phyloP scores from a whole-genome alignment of 2,888 invertebrate genomes.

The Thelaira solivaga region DNA sequence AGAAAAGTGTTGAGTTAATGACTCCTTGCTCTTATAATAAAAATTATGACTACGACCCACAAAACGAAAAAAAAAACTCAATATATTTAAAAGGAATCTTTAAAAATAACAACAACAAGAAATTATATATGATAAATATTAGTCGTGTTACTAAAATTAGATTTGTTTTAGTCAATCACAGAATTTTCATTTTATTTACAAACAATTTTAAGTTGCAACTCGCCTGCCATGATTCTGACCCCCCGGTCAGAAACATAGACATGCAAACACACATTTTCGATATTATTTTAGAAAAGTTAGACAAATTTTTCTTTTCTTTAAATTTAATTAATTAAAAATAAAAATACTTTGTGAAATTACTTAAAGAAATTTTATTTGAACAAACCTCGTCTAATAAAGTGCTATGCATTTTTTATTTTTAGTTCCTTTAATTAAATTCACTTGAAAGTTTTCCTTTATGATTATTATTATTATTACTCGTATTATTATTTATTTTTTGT shows the following conservation, averaged over 20 bases:
- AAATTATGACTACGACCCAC: conserved; percentile 23
- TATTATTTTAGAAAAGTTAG: background rate
- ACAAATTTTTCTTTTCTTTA: background rate
- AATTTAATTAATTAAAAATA: no score
- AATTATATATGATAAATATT: conserved; percentile 26
- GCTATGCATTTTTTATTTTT: conserved; percentile 69
- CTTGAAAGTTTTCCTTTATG: conserved; percentile 15
- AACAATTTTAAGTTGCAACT: conserved; percentile 4
- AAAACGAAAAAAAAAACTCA: background rate
- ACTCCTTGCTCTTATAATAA: conserved; percentile 56
- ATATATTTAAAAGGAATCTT: background rate
- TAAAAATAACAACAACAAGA: conserved; percentile 27
- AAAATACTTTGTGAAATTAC: background rate
- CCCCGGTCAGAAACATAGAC: conserved; percentile 1
- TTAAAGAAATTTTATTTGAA: conserved; percentile 31
- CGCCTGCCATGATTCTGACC: conserved; percentile 15
- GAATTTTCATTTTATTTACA: conserved; percentile 29
- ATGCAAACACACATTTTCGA: no score
- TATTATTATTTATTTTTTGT: conserved; percentile 25
- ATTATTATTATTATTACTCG: conserved; percentile 27
- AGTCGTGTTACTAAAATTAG: conserved; percentile 34
- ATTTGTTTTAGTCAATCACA: conserved; percentile 15
- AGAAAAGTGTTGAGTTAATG: conserved; percentile 30
- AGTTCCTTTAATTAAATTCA: conserved; percentile 30
- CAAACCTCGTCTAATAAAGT: conserved; percentile 73